Conservation (phyloP, 2,113 vertebrate genomes). For the Macheiramphus alcinus region DNA sequence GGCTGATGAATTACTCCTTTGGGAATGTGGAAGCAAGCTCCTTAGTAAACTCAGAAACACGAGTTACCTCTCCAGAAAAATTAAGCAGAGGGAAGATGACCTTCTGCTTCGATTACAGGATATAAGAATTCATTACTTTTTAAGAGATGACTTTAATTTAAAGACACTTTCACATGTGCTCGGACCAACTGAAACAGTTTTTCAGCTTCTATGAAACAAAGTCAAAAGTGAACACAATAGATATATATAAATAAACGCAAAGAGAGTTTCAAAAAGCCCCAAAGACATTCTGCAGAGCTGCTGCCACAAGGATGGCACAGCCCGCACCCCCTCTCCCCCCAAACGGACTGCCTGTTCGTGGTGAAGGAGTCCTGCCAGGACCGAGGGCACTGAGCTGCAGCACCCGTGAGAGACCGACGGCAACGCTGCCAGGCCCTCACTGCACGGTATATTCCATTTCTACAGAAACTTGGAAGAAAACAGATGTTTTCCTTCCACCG, state of each 20-base stretch:
- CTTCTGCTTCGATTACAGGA: neutral
- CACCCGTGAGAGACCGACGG: fast-evolving
- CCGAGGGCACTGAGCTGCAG: fast-evolving
- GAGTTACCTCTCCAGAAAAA: neutral
- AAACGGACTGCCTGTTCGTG: fast-evolving
- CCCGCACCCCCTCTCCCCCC: too few relatives aligned
- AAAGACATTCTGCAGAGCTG: neutral
- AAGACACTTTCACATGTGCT: neutral
- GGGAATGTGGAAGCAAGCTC: neutral
- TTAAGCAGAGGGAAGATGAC: neutral
- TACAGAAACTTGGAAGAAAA: neutral
- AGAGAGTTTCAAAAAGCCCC: neutral
- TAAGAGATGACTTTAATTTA: neutral
- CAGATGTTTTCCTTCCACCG: neutral
- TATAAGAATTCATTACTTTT: neutral
- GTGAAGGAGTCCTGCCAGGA: neutral
- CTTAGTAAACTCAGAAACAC: neutral
- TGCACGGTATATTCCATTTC: fast-evolving
- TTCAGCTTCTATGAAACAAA: neutral
- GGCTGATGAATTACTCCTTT: neutral
- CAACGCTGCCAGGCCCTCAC: fast-evolving
- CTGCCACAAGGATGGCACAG: neutral
- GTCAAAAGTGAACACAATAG: neutral
- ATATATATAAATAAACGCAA: neutral
- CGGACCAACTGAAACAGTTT: neutral